Evolutionary conservation across 92 coral and sea anemone species (phyloP), one percentile per base, ranked within the genome.

Genomic region (Paragorgia papillata): DNA sequence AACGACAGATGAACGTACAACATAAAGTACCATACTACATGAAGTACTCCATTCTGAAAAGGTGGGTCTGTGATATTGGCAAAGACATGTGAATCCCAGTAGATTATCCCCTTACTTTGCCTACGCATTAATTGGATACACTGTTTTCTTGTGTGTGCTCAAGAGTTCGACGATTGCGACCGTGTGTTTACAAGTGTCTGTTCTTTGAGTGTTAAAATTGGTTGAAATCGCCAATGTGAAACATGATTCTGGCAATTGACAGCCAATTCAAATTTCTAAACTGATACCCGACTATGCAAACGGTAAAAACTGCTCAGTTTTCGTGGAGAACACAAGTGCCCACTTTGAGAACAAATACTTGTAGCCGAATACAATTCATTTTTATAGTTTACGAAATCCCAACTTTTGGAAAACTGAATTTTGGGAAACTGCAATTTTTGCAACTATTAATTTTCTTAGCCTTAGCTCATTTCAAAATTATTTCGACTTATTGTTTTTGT

Each of bases 21-120:
- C n/a, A n/a, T n/a, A n/a, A n/a, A n/a, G n/a, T n/a, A n/a, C n/a
- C n/a, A n/a, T n/a, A n/a, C n/a, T n/a, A n/a, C 64, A 29, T 71
- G 64, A 64, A 13, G 78, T 71, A 37, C 19, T 49, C 78, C 78
- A 71, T 71, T 51, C 78, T 71, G 78, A 18, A 55, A 71, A 71
- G 78, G 78, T 71, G 78, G 78, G 78, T 71, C 78, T 71, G 78
- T 71, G 64, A 71, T 1, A 3, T 44, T 22, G 64, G 46, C 63
- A 55, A 51, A n/a, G 15, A 48, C 76, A 31, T 48, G 15, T 63
- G n/a, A 37, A 63, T 71, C 60, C 75, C 48, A 59, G 54, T 44
- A 7, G 53, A 15, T 46, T 46, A n/a, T 46, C n/a, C 53, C 12
- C 7, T 6, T 7, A 3, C 7, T 1, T 1, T 56, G 28, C 14